phyloP scores from a whole-genome alignment of 2,797 vertebrate genomes.

The Luscinia megarhynchos region DNA sequence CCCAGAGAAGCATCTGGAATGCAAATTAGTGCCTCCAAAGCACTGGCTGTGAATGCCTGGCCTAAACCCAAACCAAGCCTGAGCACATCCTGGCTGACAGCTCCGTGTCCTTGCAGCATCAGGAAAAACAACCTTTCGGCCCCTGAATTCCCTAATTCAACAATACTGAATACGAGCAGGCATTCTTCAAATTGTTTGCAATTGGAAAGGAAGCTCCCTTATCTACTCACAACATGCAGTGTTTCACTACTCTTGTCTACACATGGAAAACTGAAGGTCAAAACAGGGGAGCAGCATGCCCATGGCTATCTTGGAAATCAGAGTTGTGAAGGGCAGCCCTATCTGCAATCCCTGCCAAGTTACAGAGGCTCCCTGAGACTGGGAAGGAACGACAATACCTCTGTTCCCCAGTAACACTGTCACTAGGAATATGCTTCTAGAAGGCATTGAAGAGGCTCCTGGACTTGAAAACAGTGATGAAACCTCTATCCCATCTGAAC shows the following conservation, averaged over 20 bases:
- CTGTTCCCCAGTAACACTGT: neutral
- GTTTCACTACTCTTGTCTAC: neutral
- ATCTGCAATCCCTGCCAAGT: neutral
- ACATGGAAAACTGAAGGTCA: slow-evolving; percentile 24
- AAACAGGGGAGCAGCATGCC: neutral
- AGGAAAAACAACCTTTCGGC: slow-evolving; percentile 24
- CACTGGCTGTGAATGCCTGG: slow-evolving; percentile 24
- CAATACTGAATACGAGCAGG: neutral
- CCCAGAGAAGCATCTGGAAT: slow-evolving; percentile 29
- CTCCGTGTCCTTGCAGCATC: neutral
- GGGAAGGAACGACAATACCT: neutral
- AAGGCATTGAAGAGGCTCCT: neutral
- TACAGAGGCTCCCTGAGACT: neutral
- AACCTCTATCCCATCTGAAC: neutral
- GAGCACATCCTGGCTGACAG: slow-evolving; percentile 4
- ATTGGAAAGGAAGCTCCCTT: slow-evolving; percentile 9
- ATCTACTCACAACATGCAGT: neutral
- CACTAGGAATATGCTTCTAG: neutral
- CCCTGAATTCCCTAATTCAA: neutral
- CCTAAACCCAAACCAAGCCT: slow-evolving; percentile 16
- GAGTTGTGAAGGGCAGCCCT: neutral
- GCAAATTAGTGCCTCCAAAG: slow-evolving; percentile 10
- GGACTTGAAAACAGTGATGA: neutral
- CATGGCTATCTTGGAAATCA: neutral
- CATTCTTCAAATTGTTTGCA: neutral